Conservation (phyloP, 2,888 invertebrate genomes). For the Heteropelma amictum region DNA sequence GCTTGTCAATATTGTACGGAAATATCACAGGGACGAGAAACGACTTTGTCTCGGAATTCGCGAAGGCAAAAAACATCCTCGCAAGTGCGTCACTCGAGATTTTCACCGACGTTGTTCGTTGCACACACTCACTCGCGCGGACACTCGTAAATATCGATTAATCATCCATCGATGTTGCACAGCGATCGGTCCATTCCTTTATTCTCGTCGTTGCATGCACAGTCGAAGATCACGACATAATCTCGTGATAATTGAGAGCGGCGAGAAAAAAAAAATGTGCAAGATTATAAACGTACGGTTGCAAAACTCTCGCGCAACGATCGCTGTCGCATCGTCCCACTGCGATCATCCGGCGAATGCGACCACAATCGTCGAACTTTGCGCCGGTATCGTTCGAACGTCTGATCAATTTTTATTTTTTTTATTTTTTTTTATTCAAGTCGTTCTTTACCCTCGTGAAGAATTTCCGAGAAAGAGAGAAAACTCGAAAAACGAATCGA, state of each 20-base stretch:
- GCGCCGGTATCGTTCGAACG: too few relatives aligned
- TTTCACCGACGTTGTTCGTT: not conserved
- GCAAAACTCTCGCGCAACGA: conserved; percentile 7
- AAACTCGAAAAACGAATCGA: not conserved
- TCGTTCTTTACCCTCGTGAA: too few relatives aligned
- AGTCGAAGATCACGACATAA: conserved; percentile 33
- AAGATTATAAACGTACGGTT: conserved; percentile 2
- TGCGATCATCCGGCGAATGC: too few relatives aligned
- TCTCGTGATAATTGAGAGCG: conserved; percentile 28
- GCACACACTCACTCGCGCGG: not conserved
- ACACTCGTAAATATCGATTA: conserved; percentile 23
- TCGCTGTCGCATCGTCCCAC: too few relatives aligned
- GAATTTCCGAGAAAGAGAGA: too few relatives aligned
- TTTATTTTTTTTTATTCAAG: too few relatives aligned
- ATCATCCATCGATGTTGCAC: conserved; percentile 26
- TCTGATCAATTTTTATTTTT: too few relatives aligned
- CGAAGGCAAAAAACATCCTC: not conserved
- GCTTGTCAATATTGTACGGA: too few relatives aligned
- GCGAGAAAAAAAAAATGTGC: not conserved
- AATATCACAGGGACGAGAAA: too few relatives aligned
- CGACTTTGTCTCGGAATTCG: not conserved
- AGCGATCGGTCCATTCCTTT: conserved; percentile 4
- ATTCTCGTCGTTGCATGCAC: not conserved
- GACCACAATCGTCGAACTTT: too few relatives aligned
- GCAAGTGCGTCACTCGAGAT: not conserved